A percentile compares a stretch with the other conserved stretches of the same genome.
Conservation (phyloP, 2,888 invertebrate species). For the Tachina fera region DNA sequence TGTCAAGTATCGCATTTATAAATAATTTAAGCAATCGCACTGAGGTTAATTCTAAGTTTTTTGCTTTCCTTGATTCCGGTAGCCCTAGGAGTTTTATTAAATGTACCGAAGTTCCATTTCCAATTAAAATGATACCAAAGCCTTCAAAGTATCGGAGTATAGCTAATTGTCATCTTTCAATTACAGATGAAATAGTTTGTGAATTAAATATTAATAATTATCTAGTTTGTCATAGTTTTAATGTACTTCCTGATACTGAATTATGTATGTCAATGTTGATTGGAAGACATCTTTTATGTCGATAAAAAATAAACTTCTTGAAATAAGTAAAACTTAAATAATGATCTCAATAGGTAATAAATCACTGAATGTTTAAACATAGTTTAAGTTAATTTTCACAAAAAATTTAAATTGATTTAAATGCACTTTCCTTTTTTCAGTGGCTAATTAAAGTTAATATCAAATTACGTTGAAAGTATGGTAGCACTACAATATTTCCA, state of each 20-base stretch:
- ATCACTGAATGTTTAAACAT: no score
- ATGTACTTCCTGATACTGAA: slow-evolving; percentile 6
- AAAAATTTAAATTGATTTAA: no score
- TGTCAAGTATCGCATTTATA: not conserved
- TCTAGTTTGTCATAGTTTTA: not conserved
- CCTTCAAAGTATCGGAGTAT: not conserved
- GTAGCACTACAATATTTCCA: no score
- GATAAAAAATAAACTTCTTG: slow-evolving; percentile 17
- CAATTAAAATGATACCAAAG: not conserved
- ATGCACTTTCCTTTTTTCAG: no score
- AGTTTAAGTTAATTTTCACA: no score
- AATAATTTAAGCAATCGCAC: not conserved
- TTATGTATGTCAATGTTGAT: slow-evolving; percentile 28
- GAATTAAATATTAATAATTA: slow-evolving; percentile 18
- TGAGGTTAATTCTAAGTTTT: not conserved
- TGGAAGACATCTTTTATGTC: slow-evolving; percentile 16
- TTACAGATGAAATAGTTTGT: slow-evolving; percentile 11
- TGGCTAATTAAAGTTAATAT: no score
- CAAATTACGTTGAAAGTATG: no score
- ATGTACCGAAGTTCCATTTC: slow-evolving; percentile 8
- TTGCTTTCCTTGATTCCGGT: slow-evolving; percentile 2
- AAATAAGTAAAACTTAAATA: slow-evolving; percentile 9
- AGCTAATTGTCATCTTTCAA: not conserved
- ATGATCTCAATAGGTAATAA: slow-evolving; percentile 7
- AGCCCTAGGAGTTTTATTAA: slow-evolving; percentile 1